Conservation (phyloP, 1,140 invertebrate species). For the Panulirus ornatus region DNA sequence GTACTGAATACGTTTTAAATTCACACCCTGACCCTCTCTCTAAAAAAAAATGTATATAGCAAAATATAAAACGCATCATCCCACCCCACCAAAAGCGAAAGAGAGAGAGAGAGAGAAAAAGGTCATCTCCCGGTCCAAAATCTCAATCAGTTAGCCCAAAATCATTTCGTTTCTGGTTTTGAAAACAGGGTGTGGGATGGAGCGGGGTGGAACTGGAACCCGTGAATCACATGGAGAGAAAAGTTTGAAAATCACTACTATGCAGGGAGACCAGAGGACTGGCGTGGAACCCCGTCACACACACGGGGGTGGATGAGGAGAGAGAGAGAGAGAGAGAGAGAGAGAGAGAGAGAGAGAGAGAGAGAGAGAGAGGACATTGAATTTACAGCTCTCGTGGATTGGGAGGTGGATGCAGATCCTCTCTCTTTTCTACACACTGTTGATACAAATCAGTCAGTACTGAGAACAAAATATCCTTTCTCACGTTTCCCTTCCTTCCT, state of each 20-base stretch:
- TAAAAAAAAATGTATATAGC: too few relatives aligned
- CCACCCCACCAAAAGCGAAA: background rate
- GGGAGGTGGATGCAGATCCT: too few relatives aligned
- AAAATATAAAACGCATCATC: too few relatives aligned
- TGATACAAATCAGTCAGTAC: too few relatives aligned
- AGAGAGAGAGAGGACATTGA: background rate
- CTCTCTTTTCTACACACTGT: too few relatives aligned
- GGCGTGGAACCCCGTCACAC: too few relatives aligned
- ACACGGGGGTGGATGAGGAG: background rate
- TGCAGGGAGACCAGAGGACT: background rate
- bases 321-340: background rate
- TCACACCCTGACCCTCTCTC: too few relatives aligned
- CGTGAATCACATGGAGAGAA: background rate
- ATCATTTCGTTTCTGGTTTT: background rate
- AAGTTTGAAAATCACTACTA: background rate
- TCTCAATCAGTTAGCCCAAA: background rate
- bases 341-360: background rate
- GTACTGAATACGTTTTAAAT: too few relatives aligned
- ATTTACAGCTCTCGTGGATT: too few relatives aligned
- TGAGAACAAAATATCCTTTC: too few relatives aligned
- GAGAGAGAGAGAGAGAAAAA: background rate
- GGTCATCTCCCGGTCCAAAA: background rate
- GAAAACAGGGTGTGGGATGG: slow-evolving; percentile 3
- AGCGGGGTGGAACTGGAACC: background rate
- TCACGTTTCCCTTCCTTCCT: too few relatives aligned